phyloP scores from a whole-genome alignment of 2,113 vertebrate species.

The Arizona elegans region DNA sequence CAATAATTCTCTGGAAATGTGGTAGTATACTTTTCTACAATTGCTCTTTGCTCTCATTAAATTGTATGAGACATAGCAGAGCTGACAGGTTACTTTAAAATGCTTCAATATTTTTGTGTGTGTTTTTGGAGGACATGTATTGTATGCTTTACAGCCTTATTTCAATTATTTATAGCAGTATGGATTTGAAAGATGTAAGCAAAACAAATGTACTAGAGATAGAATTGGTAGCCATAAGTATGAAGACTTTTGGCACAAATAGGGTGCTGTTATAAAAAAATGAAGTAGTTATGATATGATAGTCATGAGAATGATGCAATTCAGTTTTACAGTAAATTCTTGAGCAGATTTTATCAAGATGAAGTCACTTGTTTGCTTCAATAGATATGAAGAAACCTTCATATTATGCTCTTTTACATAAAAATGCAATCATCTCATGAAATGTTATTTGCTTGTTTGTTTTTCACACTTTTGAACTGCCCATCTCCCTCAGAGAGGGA shows the following conservation, averaged over 20 bases:
- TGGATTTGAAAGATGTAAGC: neutral
- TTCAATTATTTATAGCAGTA: neutral
- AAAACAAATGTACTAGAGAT: neutral
- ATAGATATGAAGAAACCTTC: neutral
- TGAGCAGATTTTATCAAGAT: neutral
- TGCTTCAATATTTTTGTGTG: neutral
- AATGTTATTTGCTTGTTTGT: conserved; percentile 39
- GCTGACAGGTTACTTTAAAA: neutral
- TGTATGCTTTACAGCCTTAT: neutral
- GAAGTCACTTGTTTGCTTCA: neutral
- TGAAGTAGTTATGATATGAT: neutral
- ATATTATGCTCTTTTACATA: neutral
- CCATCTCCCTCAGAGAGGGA: neutral
- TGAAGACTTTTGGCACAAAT: neutral
- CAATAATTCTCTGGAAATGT: neutral
- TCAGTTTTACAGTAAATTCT: neutral
- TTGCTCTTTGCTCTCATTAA: neutral
- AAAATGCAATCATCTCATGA: conserved; percentile 45
- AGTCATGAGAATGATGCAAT: neutral
- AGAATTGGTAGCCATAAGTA: neutral
- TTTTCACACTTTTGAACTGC: conserved; percentile 13
- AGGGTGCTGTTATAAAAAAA: neutral
- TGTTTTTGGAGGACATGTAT: neutral
- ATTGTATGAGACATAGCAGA: neutral
- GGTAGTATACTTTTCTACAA: neutral